phyloP scores from a whole-genome alignment of 2,888 invertebrate species.

The Drosophila planitibia region DNA sequence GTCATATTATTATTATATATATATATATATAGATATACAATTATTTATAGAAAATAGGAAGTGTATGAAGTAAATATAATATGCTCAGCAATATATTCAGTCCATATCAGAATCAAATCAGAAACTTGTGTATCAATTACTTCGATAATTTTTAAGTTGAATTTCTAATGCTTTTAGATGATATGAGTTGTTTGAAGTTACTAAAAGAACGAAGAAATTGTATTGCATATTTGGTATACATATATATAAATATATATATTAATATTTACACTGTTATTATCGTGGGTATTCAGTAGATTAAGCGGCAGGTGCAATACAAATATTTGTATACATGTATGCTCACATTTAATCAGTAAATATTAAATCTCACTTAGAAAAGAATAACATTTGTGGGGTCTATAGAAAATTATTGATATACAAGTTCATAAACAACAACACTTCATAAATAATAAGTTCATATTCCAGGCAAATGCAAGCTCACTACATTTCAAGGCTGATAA shows the following conservation, averaged over 20 bases:
- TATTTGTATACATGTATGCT: not conserved
- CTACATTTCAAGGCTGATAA: not conserved
- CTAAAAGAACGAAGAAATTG: not conserved
- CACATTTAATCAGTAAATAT: constrained; percentile 3
- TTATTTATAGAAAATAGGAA: no score
- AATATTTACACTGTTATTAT: not conserved
- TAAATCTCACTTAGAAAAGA: not conserved
- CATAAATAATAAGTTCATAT: not conserved
- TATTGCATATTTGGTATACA: not conserved
- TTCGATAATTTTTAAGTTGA: not conserved
- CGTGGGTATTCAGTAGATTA: not conserved
- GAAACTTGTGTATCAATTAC: not conserved
- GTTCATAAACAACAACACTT: not conserved
- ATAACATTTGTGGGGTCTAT: constrained; percentile 1
- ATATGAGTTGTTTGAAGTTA: not conserved
- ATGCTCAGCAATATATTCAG: no score
- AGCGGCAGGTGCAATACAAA: not conserved
- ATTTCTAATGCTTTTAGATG: no score
- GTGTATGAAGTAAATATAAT: no score
- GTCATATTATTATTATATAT: not conserved
- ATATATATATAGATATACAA: not conserved
- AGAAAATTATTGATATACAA: not conserved
- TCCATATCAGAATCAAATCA: no score
- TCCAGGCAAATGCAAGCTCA: not conserved
- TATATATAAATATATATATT: not conserved